Evolutionary conservation across 2,888 invertebrate genomes (phyloP).

Genomic region (Papilio elwesi): DNA sequence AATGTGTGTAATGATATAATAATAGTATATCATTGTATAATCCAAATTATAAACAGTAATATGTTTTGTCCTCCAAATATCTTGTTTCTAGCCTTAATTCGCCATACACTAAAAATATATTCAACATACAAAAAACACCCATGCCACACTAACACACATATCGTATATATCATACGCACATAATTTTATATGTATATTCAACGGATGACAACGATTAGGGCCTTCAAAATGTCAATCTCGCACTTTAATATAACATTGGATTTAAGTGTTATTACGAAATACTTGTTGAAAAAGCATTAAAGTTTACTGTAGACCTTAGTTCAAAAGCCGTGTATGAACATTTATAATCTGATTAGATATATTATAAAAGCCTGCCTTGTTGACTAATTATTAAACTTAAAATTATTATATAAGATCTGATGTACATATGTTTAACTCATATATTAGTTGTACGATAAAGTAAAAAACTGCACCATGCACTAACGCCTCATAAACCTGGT

Average conservation of each 20-base stretch:
- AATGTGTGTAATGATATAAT: neutral
- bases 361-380: conserved; percentile 29
- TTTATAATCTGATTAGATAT: conserved; percentile 14
- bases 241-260: conserved; percentile 11
- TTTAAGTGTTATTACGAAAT: conserved; percentile 26
- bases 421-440: conserved; percentile 32
- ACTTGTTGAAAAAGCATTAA: conserved; percentile 13
- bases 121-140: neutral
- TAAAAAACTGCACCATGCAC: conserved; percentile 3
- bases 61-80: conserved; percentile 1
- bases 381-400: conserved; percentile 34
- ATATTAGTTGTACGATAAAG: conserved; percentile 1
- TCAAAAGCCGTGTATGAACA: conserved; percentile 11
- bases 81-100: neutral
- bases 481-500: neutral
- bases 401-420: conserved; percentile 25
- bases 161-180: conserved; percentile 35
- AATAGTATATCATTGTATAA: conserved; percentile 2
- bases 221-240: conserved; percentile 11
- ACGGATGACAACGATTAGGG: conserved; percentile 30
- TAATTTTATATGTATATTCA: conserved; percentile 16
- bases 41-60: conserved; percentile 10
- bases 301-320: conserved; percentile 29
- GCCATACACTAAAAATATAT: neutral
- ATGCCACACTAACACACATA: conserved; percentile 25